Evolutionary conservation across 2,113 vertebrate genomes (phyloP).

Genomic region (Peromyscus polionotus): DNA sequence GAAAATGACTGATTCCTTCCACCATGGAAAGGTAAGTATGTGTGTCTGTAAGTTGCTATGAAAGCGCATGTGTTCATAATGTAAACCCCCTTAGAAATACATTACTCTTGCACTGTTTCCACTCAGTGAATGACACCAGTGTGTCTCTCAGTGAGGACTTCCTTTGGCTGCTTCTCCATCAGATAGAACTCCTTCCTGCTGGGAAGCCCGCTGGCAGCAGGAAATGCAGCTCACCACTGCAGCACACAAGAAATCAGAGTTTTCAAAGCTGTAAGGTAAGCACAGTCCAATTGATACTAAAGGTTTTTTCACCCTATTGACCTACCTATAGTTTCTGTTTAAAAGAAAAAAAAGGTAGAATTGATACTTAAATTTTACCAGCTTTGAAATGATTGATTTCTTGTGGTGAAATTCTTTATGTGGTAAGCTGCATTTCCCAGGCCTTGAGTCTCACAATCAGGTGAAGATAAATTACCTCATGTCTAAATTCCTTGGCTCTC

Average conservation of each 20-base stretch:
- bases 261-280: slow-evolving; percentile 83
- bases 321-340: slow-evolving; percentile 18
- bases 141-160: slow-evolving; percentile 76
- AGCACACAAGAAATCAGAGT: slow-evolving; percentile 79
- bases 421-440: slow-evolving; percentile 78
- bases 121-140: slow-evolving; percentile 68
- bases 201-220: slow-evolving; percentile 65
- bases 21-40: neutral
- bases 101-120: slow-evolving; percentile 71
- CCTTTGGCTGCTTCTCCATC: slow-evolving; percentile 78
- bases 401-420: slow-evolving; percentile 64
- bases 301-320: slow-evolving; percentile 23
- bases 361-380: slow-evolving; percentile 46
- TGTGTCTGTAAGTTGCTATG: neutral
- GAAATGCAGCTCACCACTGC: slow-evolving; percentile 80
- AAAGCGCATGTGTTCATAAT: neutral
- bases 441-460: slow-evolving; percentile 45
- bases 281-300: slow-evolving; percentile 43
- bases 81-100: slow-evolving; percentile 67
- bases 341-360: neutral
- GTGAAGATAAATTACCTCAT: neutral
- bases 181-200: slow-evolving; percentile 79
- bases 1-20: neutral
- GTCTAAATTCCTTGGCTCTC: neutral
- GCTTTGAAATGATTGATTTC: slow-evolving; percentile 80